Percentiles rank a stretch among this genome's conserved stretches.
Conservation (phyloP, 2,888 invertebrate species). For the Megaustenia siamemsis region DNA sequence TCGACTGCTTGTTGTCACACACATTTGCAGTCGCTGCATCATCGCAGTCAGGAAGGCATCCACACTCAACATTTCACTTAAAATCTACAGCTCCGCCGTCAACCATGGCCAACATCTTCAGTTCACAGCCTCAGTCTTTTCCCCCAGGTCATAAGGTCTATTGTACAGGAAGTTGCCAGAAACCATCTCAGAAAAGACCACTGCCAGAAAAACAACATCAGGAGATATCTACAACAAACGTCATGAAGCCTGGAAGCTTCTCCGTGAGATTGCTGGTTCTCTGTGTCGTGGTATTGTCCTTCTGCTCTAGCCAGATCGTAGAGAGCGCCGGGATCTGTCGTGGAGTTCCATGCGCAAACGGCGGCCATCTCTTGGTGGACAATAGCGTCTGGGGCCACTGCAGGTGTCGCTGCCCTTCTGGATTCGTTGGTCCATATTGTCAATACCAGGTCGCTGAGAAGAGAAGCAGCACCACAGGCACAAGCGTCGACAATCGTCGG, state of each 20-base stretch:
- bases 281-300: not conserved
- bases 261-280: not conserved
- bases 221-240: not conserved
- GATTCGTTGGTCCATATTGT: conserved; percentile 50
- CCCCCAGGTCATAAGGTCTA: not conserved
- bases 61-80: not conserved
- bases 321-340: conserved; percentile 36
- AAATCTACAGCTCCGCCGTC: not conserved
- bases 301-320: not conserved
- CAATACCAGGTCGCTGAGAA: conserved; percentile 32
- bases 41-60: not conserved
- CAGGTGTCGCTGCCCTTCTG: conserved; percentile 31
- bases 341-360: conserved; percentile 47
- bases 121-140: not conserved
- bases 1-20: not conserved
- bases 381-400: conserved; percentile 49
- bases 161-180: not conserved
- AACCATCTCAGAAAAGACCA: not conserved
- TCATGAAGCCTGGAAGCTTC: not conserved
- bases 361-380: conserved; percentile 44
- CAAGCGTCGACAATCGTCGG: not conserved
- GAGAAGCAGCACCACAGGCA: conserved; percentile 1
- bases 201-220: not conserved
- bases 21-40: not conserved
- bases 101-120: not conserved